Base-by-base conservation (phyloP, 1,140 invertebrate genomes). In the Drosophila parvula region DNA sequence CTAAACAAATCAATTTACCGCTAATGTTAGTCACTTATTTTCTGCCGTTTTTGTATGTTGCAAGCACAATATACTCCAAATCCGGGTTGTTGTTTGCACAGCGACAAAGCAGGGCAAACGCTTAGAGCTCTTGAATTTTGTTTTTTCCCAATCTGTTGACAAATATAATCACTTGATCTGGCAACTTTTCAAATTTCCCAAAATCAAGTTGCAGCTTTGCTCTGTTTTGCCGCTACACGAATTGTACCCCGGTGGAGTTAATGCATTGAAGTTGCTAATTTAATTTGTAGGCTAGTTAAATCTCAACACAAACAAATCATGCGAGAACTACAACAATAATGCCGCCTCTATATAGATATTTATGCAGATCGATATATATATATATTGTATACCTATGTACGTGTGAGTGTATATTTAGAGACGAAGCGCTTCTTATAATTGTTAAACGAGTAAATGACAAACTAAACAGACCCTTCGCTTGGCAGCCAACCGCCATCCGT, bases 241-340 rank as follows among this genome's bases (percentile, higher is more conserved):
- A 27, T 1, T 12, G 44, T 2, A 22, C 14, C 16, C 4, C 12
- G 6, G 22, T n/a, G 14, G 30, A 45, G 27, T 22, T 44, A 61
- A 57, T 70, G 74, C 74, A 74, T 82, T 55, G 44, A 62, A 65
- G 74, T 83, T 86, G 80, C 80, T 81, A 57, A 77, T 84, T 89
- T 81, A 78, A 89, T 81, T 60, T 90, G 56, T 88, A 89, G 84
- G 78, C 78, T 89, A 89, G 84, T 89, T 88, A 71, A 89, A 88
- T 88, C 77, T 83, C 57, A 78, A 74, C 44, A 75, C 59, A 59
- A 77, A 78, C 68, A 53, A 78, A 79, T 73, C 78, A 88, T 85
- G 77, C 80, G 75, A 76, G 51, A 80, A 85, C 81, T 84, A 79
- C 81, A 88, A 88, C 84, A 88, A 88, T 89, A 89, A 88, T 89